phyloP scores from a whole-genome alignment of 2,797 vertebrate species.

The Mus minutoides region DNA sequence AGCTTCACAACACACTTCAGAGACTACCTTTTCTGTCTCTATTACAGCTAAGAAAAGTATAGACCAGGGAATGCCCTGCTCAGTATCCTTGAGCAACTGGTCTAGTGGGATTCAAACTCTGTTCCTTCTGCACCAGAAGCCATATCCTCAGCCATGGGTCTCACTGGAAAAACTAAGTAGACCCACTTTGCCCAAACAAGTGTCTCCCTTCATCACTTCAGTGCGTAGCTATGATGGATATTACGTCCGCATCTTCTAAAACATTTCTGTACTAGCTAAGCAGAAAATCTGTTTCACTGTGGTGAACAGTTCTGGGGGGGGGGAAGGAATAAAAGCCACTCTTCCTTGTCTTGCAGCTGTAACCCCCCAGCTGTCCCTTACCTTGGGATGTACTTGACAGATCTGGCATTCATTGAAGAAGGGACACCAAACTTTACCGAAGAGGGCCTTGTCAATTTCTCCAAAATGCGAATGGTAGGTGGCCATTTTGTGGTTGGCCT shows the following conservation, averaged over 20 bases:
- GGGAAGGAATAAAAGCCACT: background rate
- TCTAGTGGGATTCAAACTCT: background rate
- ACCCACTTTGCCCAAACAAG: background rate
- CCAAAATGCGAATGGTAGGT: slow-evolving; percentile 99
- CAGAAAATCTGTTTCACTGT: background rate
- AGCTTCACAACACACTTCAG: background rate
- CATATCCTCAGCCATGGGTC: background rate
- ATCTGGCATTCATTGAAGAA: slow-evolving; percentile 97
- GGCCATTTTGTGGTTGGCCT: background rate
- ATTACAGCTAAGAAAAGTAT: background rate
- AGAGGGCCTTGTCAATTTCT: slow-evolving; percentile 98
- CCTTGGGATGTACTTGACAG: slow-evolving; percentile 98
- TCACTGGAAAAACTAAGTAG: background rate
- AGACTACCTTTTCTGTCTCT: background rate
- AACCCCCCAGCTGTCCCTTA: slow-evolving; percentile 97
- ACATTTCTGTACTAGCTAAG: background rate
- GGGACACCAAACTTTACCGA: slow-evolving; percentile 98
- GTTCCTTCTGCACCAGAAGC: background rate
- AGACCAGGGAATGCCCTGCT: background rate
- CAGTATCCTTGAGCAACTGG: background rate
- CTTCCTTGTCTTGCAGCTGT: slow-evolving; percentile 88
- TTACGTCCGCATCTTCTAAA: background rate
- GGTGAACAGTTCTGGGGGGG: background rate
- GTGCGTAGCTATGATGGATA: background rate
- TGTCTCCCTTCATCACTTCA: background rate